These are phyloP conservation scores for Aelia acuminata DNA, from an alignment of 2,888 invertebrate genomes.

Conservation along the genomic window DNA sequence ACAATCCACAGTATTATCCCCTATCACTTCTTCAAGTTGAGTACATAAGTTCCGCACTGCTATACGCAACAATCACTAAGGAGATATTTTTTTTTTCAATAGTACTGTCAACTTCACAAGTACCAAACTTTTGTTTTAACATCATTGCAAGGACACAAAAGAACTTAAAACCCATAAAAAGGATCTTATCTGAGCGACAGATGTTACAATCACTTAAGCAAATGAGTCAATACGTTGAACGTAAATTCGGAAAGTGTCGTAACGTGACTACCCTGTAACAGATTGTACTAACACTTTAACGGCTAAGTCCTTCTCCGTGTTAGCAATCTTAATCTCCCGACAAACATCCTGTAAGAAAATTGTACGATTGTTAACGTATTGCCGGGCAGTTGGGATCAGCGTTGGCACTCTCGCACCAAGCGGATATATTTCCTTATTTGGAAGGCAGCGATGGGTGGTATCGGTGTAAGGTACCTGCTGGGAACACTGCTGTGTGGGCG, in stretches of 20 bases:
- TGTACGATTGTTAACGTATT: neutral
- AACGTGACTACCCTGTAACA: neutral
- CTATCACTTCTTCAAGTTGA: too few relatives aligned
- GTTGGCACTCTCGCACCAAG: conserved; percentile 3
- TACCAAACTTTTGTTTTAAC: neutral
- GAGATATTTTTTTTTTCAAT: neutral
- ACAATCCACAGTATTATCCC: too few relatives aligned
- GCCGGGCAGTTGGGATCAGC: neutral
- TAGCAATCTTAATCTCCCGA: neutral
- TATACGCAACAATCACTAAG: too few relatives aligned
- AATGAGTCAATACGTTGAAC: neutral
- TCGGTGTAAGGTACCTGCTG: neutral
- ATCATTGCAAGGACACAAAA: neutral
- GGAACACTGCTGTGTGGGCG: conserved; percentile 28
- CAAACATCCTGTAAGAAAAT: conserved; percentile 18
- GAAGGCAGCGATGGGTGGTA: neutral
- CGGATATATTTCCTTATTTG: conserved; percentile 25
- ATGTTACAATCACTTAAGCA: conserved; percentile 5
- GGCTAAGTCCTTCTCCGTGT: neutral
- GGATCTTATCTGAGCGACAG: neutral
- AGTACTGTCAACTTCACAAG: neutral
- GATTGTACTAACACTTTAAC: conserved; percentile 16
- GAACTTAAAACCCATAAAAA: neutral
- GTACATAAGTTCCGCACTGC: too few relatives aligned
- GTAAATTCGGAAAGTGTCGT: neutral